phyloP scores from a whole-genome alignment of 2,797 vertebrate species.

The Apogon talboti region DNA sequence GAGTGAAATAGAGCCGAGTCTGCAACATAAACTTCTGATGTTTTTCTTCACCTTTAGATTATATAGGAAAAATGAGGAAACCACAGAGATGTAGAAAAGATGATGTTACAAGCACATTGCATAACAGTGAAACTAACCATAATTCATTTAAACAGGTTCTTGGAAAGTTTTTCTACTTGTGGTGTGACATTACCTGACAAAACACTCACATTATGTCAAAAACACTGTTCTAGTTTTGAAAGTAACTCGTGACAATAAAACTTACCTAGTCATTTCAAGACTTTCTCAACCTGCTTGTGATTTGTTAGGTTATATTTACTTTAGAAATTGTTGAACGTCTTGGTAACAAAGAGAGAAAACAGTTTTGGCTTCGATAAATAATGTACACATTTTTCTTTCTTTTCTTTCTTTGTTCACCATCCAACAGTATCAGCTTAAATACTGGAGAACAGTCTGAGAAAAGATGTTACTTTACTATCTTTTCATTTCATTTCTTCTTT shows the following conservation, averaged over 20 bases:
- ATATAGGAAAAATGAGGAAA: slow-evolving; percentile 25
- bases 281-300: not conserved
- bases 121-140: not conserved
- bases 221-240: slow-evolving; percentile 16
- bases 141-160: not conserved
- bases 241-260: slow-evolving; percentile 18
- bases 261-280: slow-evolving; percentile 4
- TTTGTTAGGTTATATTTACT: too few species aligned
- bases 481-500: too few species aligned
- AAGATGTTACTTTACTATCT: too few species aligned
- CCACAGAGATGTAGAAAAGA: slow-evolving; percentile 4
- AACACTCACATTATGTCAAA: not conserved
- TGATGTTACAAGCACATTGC: not conserved
- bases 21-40: not conserved
- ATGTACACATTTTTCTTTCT: too few species aligned
- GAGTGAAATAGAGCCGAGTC: slow-evolving; percentile 11
- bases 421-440: too few species aligned
- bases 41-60: slow-evolving; percentile 7
- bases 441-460: too few species aligned
- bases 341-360: too few species aligned
- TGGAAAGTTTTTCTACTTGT: not conserved
- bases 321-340: too few species aligned
- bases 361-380: too few species aligned
- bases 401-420: too few species aligned
- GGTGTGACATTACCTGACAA: not conserved